Percentiles rank a stretch among this genome's conserved stretches.
Evolutionary conservation across 2,113 vertebrate genomes (phyloP).

Genomic region (Eclectus roratus): DNA sequence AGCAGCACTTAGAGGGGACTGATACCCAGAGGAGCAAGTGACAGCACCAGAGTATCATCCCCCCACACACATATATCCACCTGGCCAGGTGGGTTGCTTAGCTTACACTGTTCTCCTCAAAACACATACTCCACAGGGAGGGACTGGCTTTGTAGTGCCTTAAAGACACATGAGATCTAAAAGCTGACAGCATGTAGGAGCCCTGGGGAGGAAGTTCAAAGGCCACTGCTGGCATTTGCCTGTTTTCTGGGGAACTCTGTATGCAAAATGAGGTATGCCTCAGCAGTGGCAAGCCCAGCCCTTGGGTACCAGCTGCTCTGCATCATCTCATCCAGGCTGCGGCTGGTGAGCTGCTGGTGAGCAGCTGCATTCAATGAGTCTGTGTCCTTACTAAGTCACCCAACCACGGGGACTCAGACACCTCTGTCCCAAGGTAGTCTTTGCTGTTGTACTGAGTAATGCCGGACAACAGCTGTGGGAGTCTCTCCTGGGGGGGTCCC

Average conservation of each 20-base stretch:
- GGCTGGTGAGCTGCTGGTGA: not conserved
- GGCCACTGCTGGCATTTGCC: not conserved
- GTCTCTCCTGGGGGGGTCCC: not conserved
- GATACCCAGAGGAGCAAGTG: not conserved
- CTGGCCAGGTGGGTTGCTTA: not conserved
- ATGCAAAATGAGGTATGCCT: not conserved
- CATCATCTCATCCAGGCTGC: not conserved
- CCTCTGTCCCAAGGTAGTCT: not conserved
- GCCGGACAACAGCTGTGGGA: not conserved
- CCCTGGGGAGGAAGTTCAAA: not conserved
- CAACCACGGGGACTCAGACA: rapidly evolving
- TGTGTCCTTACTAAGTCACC: not conserved
- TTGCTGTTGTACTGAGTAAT: not conserved
- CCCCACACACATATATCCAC: not conserved
- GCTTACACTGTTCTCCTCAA: not conserved
- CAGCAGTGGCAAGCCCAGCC: not conserved
- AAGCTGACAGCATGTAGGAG: not conserved
- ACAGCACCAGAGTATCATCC: not conserved
- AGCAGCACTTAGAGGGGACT: not conserved
- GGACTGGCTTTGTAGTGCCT: not conserved
- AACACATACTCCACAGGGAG: not conserved
- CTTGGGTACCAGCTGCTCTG: not conserved
- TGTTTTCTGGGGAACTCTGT: not conserved
- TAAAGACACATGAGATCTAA: not conserved
- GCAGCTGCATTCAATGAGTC: not conserved